A percentile compares a stretch with the other conserved stretches of the same genome.
Conservation (phyloP, 2,888 invertebrate species). For the Amiota mariae region DNA sequence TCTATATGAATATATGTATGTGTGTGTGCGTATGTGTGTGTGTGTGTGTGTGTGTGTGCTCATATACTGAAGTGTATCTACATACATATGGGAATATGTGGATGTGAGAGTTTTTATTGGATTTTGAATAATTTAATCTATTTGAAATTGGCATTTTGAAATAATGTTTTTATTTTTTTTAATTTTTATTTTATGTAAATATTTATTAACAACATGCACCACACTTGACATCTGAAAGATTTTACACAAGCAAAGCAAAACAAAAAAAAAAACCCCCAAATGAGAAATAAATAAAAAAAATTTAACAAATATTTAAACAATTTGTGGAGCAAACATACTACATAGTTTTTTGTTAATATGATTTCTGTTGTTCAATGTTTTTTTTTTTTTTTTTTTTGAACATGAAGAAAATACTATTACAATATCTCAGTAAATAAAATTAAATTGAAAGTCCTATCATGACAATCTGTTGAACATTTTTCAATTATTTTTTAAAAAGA, state of each 20-base stretch:
- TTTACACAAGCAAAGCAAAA: not conserved
- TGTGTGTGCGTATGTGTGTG: too few species aligned
- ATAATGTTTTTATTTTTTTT: not conserved
- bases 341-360: not conserved
- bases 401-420: too few species aligned
- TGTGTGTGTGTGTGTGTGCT: too few species aligned
- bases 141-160: constrained; percentile 14
- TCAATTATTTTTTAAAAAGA: too few species aligned
- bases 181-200: constrained; percentile 4
- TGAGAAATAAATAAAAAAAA: too few species aligned
- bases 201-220: not conserved
- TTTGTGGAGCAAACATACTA: not conserved
- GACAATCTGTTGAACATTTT: too few species aligned
- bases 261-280: not conserved
- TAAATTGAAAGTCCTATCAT: too few species aligned
- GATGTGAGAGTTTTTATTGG: constrained; percentile 2
- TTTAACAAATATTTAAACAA: not conserved
- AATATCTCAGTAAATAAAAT: too few species aligned
- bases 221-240: not conserved
- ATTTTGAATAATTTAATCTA: constrained; percentile 17
- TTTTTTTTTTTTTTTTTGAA: not conserved
- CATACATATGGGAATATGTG: too few species aligned
- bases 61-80: too few species aligned
- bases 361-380: not conserved
- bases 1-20: too few species aligned